Evolutionary conservation across 2,888 invertebrate species (phyloP).

Genomic region (Eristalinus aeneus): DNA sequence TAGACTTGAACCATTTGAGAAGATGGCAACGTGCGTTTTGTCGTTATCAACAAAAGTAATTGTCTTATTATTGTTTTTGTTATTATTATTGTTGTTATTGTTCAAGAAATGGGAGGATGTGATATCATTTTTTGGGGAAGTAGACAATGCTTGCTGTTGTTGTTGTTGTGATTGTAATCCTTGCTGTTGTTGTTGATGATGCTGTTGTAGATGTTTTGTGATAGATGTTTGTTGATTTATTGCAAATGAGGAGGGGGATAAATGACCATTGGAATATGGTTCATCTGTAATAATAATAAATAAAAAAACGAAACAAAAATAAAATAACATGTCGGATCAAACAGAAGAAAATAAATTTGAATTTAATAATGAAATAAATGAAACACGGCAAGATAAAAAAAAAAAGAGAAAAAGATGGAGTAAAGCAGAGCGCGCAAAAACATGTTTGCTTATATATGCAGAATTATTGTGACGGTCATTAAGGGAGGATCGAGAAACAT

Average conservation of each 20-base stretch:
- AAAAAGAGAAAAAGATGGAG: constrained; percentile 1
- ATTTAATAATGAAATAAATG: constrained; percentile 14
- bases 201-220: constrained; percentile 71
- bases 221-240: constrained; percentile 72
- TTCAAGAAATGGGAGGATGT: constrained; percentile 54
- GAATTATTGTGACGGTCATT: background rate
- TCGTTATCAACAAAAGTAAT: constrained; percentile 67
- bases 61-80: constrained; percentile 57
- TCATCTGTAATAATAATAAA: constrained; percentile 76
- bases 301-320: constrained; percentile 72
- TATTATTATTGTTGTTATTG: constrained; percentile 47
- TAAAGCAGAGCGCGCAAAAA: constrained; percentile 14
- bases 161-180: constrained; percentile 67
- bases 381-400: constrained; percentile 9
- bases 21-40: constrained; percentile 36
- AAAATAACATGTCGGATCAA: background rate
- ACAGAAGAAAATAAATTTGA: constrained; percentile 18
- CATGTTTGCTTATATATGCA: background rate
- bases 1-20: constrained; percentile 52
- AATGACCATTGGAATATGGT: constrained; percentile 76
- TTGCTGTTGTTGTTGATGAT: constrained; percentile 71
- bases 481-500: background rate
- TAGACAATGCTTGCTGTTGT: constrained; percentile 50
- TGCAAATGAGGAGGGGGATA: constrained; percentile 71
- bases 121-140: constrained; percentile 60